Evolutionary conservation across 1,140 invertebrate species (phyloP).

Genomic region (Macrotrachela quadricornifera): DNA sequence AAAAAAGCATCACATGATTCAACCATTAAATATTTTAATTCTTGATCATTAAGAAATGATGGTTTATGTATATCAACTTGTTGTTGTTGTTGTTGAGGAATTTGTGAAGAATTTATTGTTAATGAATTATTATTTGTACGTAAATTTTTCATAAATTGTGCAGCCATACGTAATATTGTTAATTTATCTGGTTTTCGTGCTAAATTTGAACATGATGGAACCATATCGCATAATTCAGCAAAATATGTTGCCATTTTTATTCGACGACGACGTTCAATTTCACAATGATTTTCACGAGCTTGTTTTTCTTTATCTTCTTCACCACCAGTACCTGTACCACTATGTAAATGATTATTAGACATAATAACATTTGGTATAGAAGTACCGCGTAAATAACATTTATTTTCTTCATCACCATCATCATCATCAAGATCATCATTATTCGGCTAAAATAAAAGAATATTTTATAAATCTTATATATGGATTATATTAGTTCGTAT

Average conservation of each 20-base stretch:
- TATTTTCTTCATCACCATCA: too few relatives aligned
- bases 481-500: too few relatives aligned
- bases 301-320: constrained; percentile 9
- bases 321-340: too few relatives aligned
- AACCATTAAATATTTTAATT: constrained; percentile 89
- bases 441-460: too few relatives aligned
- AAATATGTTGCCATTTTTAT: constrained; percentile 99
- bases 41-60: constrained; percentile 93
- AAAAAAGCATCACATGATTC: constrained; percentile 97
- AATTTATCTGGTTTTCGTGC: constrained; percentile 96
- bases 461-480: too few relatives aligned
- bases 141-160: constrained; percentile 92
- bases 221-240: constrained; percentile 97
- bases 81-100: constrained; percentile 12
- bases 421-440: too few relatives aligned
- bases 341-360: too few relatives aligned
- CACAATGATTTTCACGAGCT: constrained; percentile 83
- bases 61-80: constrained; percentile 82
- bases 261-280: constrained; percentile 83
- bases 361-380: too few relatives aligned
- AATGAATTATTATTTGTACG: constrained; percentile 27
- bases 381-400: too few relatives aligned
- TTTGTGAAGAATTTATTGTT: background rate
- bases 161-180: constrained; percentile 95
- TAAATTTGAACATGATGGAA: constrained; percentile 85